Conservation (phyloP, 2,113 vertebrate genomes). For the Silurus asotus region DNA sequence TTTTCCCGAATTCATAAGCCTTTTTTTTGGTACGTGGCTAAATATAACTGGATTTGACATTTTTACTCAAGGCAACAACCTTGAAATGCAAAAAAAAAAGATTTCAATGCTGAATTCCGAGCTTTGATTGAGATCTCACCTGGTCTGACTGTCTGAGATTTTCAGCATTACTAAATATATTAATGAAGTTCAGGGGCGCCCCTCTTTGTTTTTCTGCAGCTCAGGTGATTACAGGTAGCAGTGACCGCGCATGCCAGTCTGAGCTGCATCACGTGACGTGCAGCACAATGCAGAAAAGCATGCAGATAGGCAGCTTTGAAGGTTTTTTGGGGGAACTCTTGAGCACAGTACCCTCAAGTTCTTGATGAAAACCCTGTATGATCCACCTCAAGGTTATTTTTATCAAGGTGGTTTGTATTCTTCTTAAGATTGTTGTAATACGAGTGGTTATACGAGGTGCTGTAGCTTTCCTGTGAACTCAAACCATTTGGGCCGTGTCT, state of each 20-base stretch:
- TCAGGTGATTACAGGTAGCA: not conserved
- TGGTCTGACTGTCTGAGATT: not conserved
- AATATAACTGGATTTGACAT: slow-evolving; percentile 11
- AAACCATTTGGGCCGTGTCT: not conserved
- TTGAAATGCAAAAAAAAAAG: not conserved
- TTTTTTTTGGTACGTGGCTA: not conserved
- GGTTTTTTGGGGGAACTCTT: not conserved
- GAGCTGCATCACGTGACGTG: not conserved
- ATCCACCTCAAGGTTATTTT: not conserved
- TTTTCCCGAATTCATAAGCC: not conserved
- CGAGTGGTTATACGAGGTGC: not conserved
- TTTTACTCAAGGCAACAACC: slow-evolving; percentile 17
- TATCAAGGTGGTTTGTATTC: not conserved
- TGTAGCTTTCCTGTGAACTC: not conserved
- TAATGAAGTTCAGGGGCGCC: not conserved
- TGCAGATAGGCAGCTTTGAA: not conserved
- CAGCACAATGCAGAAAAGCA: not conserved
- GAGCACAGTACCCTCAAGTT: not conserved
- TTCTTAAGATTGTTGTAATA: not conserved
- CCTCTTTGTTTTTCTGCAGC: not conserved
- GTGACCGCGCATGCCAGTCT: not conserved
- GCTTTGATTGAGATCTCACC: not conserved
- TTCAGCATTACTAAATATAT: not conserved
- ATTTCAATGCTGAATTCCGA: not conserved
- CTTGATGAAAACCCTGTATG: not conserved